These are phyloP conservation scores for Myodes glareolus DNA, from an alignment of 2,113 vertebrate genomes.

Conservation along the genomic window DNA sequence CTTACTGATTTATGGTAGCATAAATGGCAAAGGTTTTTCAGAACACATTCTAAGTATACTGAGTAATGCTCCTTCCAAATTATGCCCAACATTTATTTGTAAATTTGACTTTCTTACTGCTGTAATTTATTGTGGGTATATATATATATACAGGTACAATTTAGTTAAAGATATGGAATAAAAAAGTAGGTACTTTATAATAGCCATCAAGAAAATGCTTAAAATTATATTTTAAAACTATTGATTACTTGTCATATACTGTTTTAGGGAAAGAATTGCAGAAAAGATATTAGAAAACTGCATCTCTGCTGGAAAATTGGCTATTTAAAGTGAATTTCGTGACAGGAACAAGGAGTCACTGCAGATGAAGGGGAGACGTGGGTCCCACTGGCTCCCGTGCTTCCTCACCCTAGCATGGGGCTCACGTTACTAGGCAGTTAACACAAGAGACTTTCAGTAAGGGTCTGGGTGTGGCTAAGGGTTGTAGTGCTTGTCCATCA, in stretches of 20 bases:
- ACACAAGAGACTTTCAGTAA: not conserved
- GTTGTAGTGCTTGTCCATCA: not conserved
- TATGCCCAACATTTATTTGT: not conserved
- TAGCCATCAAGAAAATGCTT: not conserved
- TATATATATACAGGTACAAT: not conserved
- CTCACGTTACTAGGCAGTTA: not conserved
- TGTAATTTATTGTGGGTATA: not conserved
- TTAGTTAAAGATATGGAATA: not conserved
- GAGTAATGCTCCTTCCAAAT: conserved; percentile 27
- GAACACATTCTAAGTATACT: not conserved
- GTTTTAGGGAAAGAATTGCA: not conserved
- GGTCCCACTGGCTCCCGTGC: not conserved
- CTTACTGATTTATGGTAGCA: not conserved
- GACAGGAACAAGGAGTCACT: not conserved
- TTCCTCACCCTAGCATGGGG: not conserved
- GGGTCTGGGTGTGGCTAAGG: not conserved
- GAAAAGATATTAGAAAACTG: not conserved
- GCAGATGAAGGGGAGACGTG: not conserved
- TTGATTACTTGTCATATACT: not conserved
- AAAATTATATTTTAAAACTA: not conserved
- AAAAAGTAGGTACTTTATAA: conserved; percentile 30
- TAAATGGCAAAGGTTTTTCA: conserved; percentile 21
- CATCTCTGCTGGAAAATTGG: not conserved
- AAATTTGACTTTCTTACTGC: conserved; percentile 28
- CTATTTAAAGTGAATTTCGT: not conserved